Evolutionary conservation across 2,797 vertebrate species (phyloP), one percentile per base, ranked within the genome.

Genomic region (Corythornis leucogaster): DNA sequence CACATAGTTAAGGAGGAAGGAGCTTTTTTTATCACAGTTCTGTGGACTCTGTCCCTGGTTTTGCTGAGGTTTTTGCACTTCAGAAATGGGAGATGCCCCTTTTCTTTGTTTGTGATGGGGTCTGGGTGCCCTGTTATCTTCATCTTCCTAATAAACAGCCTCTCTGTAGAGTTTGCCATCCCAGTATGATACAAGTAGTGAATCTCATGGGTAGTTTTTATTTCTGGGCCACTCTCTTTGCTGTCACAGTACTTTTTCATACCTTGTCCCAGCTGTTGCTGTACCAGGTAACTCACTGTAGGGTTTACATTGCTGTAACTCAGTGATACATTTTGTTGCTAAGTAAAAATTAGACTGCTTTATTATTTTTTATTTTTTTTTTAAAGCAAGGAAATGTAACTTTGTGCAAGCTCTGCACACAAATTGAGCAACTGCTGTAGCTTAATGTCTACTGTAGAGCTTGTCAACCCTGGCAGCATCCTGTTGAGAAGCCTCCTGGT

Each of bases 401-500:
- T 89, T 90, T 67, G 8, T 51, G 20, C 50, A 70, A 64, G 64
- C n/a, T 86, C 12, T 88, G 57, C 75, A 82, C 53, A 74, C 24
- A 90, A 87, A 85, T 17, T 84, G 61, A 91, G 51, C 58, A 74
- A 77, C 64, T 80, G 58, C 71, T 86, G n/a, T 75, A 82, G 38
- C 43, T 90, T 85, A 53, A 53, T 81, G 62, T 82, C 40, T 87
- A 4, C 68, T 70, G 63, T 86, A 74, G 80, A 88, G 90, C 89
- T 82, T 96, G 95, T 94, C 89, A 96, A 15, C 59, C 61, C 57
- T 85, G 71, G 17, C 77, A 86, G 68, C 40, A 80, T 90, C 94
- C 94, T 91, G 71, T 82, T 90, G 94, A 93, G 94, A 93, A 63
- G 75, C 80, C 68, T 94, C 94, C 92, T 77, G 94, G 80, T 90